These are phyloP conservation scores for Choristoneura rosaceana DNA, from an alignment of 2,888 invertebrate genomes.

Conservation along the genomic window DNA sequence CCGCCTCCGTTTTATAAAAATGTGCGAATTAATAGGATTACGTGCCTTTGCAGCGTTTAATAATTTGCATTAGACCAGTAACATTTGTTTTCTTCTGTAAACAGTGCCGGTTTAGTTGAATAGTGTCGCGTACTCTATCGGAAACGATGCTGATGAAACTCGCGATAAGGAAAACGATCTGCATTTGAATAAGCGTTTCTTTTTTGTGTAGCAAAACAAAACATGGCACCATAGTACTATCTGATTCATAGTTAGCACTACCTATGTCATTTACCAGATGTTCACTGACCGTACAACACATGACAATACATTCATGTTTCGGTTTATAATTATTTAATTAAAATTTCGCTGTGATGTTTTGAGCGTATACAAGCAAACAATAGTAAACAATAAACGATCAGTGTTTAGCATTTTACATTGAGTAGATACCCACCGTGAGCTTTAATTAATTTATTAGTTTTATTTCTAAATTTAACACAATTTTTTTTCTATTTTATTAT, in stretches of 20 bases:
- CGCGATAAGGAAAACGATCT: conserved; percentile 31
- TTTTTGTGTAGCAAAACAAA: conserved; percentile 23
- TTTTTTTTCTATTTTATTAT: no score
- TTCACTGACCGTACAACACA: not conserved
- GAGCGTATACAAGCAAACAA: no score
- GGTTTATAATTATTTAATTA: no score
- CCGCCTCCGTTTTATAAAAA: conserved; percentile 34
- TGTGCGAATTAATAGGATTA: conserved; percentile 7
- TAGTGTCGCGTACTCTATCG: not conserved
- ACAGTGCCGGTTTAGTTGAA: not conserved
- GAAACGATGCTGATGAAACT: conserved; percentile 12
- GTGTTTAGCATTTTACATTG: no score
- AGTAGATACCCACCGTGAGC: no score
- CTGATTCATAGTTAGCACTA: not conserved
- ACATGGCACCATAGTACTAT: not conserved
- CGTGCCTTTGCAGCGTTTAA: not conserved
- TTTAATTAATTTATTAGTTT: no score
- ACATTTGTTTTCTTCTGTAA: not conserved
- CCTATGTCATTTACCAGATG: not conserved
- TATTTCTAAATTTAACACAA: no score
- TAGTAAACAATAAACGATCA: no score
- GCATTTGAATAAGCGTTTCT: conserved; percentile 32
- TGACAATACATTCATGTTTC: not conserved
- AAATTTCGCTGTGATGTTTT: no score
- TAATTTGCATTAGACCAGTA: not conserved